Conservation (phyloP, 2,888 invertebrate species). For the Adelognathus sp. region DNA sequence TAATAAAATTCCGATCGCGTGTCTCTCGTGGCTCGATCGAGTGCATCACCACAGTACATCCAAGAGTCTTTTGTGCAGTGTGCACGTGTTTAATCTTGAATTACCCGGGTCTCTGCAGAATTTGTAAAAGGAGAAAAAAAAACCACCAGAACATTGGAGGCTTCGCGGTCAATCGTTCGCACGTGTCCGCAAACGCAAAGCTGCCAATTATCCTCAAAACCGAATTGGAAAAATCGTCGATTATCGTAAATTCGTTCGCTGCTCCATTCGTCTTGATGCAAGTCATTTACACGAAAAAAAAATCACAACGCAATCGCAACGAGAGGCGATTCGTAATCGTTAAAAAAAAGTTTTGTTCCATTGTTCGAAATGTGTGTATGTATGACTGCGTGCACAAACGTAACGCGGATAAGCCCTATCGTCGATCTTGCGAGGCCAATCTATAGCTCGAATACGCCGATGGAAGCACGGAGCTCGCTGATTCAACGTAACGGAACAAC, state of each 20-base stretch:
- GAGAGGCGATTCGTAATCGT: conserved; percentile 6
- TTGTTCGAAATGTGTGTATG: conserved; percentile 2
- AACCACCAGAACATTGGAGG: too few relatives aligned
- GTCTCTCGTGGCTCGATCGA: neutral
- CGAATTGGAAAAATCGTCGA: neutral
- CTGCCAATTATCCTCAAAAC: neutral
- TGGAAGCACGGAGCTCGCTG: neutral
- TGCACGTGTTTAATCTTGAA: neutral
- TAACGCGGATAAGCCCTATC: neutral
- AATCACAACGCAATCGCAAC: too few relatives aligned
- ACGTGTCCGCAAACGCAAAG: neutral
- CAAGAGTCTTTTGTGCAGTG: neutral
- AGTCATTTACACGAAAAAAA: conserved; percentile 15
- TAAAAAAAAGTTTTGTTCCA: neutral
- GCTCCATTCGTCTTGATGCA: neutral
- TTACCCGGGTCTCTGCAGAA: neutral
- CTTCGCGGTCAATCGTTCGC: neutral
- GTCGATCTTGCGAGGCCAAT: neutral
- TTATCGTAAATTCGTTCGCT: neutral
- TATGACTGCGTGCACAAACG: too few relatives aligned
- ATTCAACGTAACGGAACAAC: neutral
- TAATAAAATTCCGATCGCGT: neutral
- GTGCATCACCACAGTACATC: neutral
- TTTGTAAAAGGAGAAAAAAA: neutral
- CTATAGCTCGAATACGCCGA: neutral